Evolutionary conservation across 2,797 vertebrate species (phyloP).

Genomic region (Remorina albescens): DNA sequence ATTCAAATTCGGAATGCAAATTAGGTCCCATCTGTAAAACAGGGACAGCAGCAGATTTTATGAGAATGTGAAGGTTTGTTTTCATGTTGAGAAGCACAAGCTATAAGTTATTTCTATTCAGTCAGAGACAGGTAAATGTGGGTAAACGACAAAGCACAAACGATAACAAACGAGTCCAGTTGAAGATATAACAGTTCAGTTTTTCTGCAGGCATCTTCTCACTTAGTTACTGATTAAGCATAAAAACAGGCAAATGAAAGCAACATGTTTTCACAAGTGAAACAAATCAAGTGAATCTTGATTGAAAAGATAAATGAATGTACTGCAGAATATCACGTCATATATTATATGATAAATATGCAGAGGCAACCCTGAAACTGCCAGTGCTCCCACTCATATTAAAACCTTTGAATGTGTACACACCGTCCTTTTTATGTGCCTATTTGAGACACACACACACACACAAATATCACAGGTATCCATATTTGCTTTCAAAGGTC

Average conservation of each 20-base stretch:
- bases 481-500: slow-evolving; percentile 66
- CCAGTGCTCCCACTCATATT: background rate
- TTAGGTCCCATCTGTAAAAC: slow-evolving; percentile 13
- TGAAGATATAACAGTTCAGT: too few relatives aligned
- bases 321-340: background rate
- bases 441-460: slow-evolving; percentile 23
- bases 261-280: background rate
- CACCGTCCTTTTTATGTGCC: background rate
- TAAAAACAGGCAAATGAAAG: too few relatives aligned
- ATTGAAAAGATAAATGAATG: background rate
- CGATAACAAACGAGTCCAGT: background rate
- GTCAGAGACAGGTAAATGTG: background rate
- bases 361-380: background rate
- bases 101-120: slow-evolving; percentile 10
- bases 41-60: slow-evolving; percentile 19
- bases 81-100: slow-evolving; percentile 1
- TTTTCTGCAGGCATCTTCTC: background rate
- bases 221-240: background rate
- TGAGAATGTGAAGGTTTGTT: slow-evolving; percentile 12
- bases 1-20: slow-evolving; percentile 64
- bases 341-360: too few relatives aligned
- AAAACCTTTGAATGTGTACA: background rate
- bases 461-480: slow-evolving; percentile 13
- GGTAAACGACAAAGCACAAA: background rate
- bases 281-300: background rate